Percentiles rank a stretch among this genome's conserved stretches.
Evolutionary conservation across 2,113 vertebrate species (phyloP).

Genomic region (Ranitomeya imitator): DNA sequence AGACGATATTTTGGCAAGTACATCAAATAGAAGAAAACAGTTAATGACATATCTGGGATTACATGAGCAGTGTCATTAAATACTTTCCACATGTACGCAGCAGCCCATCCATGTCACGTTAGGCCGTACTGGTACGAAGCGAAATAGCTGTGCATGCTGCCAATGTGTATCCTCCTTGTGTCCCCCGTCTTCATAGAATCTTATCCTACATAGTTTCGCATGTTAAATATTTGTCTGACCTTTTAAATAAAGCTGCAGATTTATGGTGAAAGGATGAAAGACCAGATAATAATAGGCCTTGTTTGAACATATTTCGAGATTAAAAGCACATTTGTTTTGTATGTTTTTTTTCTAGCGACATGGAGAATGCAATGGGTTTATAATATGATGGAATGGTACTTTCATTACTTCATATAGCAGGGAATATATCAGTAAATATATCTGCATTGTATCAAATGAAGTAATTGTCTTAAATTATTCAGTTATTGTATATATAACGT

Average conservation of each 20-base stretch:
- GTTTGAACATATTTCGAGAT: neutral
- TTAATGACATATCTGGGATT: constrained; percentile 27
- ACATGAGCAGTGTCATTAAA: constrained; percentile 25
- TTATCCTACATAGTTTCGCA: neutral
- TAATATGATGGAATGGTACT: neutral
- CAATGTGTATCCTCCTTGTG: neutral
- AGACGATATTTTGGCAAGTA: constrained; percentile 26
- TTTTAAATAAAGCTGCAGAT: constrained; percentile 22
- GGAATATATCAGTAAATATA: neutral
- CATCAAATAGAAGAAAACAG: constrained; percentile 28
- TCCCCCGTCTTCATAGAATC: neutral
- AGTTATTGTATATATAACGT: too few relatives aligned
- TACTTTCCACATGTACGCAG: constrained; percentile 27
- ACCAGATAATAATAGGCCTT: constrained; percentile 23
- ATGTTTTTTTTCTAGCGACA: neutral
- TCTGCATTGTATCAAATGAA: neutral
- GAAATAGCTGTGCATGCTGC: neutral
- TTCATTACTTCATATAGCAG: neutral
- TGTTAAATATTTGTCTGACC: constrained; percentile 16
- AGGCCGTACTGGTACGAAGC: neutral
- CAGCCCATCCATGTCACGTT: constrained; percentile 1
- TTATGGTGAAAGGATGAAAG: constrained; percentile 22
- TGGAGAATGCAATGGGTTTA: neutral
- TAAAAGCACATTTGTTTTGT: constrained; percentile 1
- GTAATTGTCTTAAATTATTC: too few relatives aligned